Evolutionary conservation across 2,113 vertebrate genomes (phyloP).

Genomic region (Sorex araneus): DNA sequence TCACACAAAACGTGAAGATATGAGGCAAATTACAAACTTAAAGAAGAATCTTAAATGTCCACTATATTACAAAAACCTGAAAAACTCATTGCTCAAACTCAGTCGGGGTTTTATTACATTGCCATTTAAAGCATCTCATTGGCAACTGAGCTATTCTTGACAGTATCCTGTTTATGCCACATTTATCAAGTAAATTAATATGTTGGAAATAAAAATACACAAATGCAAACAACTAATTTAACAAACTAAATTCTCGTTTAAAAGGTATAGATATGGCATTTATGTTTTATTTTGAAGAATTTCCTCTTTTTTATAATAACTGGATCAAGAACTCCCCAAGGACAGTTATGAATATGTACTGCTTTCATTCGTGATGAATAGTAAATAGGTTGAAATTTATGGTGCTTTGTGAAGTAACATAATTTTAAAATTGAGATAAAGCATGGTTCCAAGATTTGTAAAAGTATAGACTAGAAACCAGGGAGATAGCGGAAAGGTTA

Average conservation of each 20-base stretch:
- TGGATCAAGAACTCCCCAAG: constrained; percentile 60
- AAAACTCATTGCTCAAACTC: too few relatives aligned
- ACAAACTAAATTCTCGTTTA: constrained; percentile 50
- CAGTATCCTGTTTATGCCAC: constrained; percentile 26
- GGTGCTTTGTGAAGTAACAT: constrained; percentile 58
- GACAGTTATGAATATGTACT: constrained; percentile 62
- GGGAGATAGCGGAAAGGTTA: too few relatives aligned
- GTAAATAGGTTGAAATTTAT: constrained; percentile 66
- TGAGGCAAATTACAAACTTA: constrained; percentile 36
- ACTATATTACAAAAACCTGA: constrained; percentile 49
- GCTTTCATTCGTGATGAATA: constrained; percentile 59
- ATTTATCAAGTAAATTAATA: constrained; percentile 57
- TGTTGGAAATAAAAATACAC: constrained; percentile 70
- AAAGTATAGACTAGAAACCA: background rate
- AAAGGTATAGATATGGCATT: constrained; percentile 29
- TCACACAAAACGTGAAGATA: background rate
- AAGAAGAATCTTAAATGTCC: constrained; percentile 55
- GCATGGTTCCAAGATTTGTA: constrained; percentile 33
- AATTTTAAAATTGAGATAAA: constrained; percentile 66
- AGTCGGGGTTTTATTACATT: constrained; percentile 23
- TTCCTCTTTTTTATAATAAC: constrained; percentile 56
- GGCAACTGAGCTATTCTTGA: background rate
- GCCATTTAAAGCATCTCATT: constrained; percentile 30
- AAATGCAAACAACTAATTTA: constrained; percentile 17
- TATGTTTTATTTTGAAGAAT: constrained; percentile 66